These are phyloP conservation scores for Silurus glanis DNA, from an alignment of 2,113 vertebrate species.

Conservation along the genomic window DNA sequence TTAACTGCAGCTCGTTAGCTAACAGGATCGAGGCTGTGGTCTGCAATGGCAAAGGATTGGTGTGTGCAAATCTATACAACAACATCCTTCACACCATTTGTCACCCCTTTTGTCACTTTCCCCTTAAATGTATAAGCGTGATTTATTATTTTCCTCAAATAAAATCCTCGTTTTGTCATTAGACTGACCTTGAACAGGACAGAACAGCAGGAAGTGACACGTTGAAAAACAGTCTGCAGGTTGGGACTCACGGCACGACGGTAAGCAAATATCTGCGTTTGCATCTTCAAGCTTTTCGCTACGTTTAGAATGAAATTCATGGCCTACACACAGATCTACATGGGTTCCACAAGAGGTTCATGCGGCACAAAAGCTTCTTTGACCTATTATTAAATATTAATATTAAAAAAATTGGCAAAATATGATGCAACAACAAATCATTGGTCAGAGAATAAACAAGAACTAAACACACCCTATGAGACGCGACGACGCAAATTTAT, in stretches of 20 bases:
- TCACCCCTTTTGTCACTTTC: not conserved
- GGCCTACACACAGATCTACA: not conserved
- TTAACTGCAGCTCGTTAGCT: conserved; percentile 35
- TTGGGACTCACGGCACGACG: conserved; percentile 69
- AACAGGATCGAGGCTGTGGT: conserved; percentile 58
- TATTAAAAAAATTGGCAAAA: too few species aligned
- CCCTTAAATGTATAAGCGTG: not conserved
- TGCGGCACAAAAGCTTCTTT: not conserved
- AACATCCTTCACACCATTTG: not conserved
- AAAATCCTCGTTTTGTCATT: conserved; percentile 37
- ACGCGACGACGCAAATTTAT: too few species aligned
- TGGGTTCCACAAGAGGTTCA: not conserved
- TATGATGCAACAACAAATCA: too few species aligned
- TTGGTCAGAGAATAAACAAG: too few species aligned
- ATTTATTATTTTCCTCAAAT: not conserved
- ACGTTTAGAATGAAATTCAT: not conserved
- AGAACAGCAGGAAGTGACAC: conserved; percentile 44
- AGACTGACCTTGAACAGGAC: conserved; percentile 54
- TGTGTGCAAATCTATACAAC: conserved; percentile 50
- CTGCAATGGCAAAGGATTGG: conserved; percentile 69
- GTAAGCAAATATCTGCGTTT: conserved; percentile 64
- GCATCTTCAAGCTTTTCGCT: not conserved
- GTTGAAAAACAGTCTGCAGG: conserved; percentile 57
- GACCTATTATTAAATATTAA: not conserved
- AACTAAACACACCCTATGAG: too few species aligned